Percentiles rank a stretch among this genome's conserved stretches.
These are phyloP conservation scores for Zaprionus kolodkinae DNA, from an alignment of 1,140 invertebrate genomes.

Conservation along the genomic window DNA sequence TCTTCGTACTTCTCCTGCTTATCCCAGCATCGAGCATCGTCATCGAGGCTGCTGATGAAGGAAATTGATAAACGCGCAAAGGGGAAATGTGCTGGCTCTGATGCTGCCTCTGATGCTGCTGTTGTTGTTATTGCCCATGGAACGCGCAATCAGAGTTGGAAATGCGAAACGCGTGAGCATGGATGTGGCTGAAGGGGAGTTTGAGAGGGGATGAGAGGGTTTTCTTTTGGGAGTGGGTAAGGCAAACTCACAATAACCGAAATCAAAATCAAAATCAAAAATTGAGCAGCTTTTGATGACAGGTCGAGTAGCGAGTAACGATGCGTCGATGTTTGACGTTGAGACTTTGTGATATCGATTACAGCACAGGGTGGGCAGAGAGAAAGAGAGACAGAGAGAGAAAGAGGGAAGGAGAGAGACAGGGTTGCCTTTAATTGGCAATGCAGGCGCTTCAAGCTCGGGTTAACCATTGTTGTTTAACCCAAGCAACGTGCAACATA, in stretches of 20 bases:
- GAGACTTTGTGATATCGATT: constrained; percentile 38
- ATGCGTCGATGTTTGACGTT: neutral
- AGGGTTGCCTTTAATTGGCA: constrained; percentile 31
- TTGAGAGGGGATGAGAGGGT: too few species aligned
- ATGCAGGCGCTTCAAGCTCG: constrained; percentile 23
- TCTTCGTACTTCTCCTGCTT: neutral
- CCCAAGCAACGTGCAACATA: constrained; percentile 55
- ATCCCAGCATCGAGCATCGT: constrained; percentile 16
- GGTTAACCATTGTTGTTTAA: constrained; percentile 17
- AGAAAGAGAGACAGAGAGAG: neutral
- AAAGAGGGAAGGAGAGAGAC: neutral
- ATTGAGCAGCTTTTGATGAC: constrained; percentile 83
- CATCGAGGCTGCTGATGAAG: constrained; percentile 65
- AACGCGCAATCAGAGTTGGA: constrained; percentile 62
- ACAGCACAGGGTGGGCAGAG: neutral
- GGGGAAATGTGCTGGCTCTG: constrained; percentile 46
- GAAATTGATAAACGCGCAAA: constrained; percentile 81
- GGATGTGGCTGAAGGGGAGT: neutral
- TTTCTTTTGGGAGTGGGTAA: neutral
- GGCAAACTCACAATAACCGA: constrained; percentile 56
- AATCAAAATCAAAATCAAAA: constrained; percentile 80
- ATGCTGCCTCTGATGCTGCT: constrained; percentile 10
- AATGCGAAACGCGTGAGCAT: neutral
- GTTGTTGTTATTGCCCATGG: constrained; percentile 47
- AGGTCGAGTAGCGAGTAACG: constrained; percentile 64